phyloP scores from a whole-genome alignment of 2,113 vertebrate species.

The Scolopax mira region DNA sequence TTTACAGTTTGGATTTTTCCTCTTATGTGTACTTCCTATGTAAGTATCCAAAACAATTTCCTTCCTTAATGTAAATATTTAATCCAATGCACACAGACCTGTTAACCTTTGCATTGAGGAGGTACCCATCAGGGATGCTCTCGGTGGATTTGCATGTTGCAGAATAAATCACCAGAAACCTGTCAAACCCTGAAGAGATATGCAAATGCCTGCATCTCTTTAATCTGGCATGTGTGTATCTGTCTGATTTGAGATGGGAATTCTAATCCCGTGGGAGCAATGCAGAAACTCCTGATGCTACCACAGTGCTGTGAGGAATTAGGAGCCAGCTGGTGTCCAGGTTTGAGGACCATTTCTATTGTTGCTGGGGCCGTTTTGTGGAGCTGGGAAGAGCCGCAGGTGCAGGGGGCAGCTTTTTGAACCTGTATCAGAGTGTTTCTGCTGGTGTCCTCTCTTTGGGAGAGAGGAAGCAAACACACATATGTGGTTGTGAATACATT shows the following conservation, averaged over 20 bases:
- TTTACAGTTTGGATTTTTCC: background rate
- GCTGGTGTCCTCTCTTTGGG: background rate
- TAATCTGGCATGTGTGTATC: background rate
- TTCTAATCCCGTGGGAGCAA: background rate
- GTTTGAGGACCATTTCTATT: background rate
- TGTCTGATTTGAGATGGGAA: slow-evolving; percentile 27
- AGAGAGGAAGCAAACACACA: rapidly evolving
- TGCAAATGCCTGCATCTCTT: background rate
- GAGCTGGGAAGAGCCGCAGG: background rate
- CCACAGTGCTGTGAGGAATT: background rate
- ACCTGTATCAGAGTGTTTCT: background rate
- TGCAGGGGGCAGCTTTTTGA: background rate
- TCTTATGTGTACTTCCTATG: background rate
- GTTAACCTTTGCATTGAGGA: background rate
- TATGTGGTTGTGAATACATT: background rate
- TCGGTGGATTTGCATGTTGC: background rate
- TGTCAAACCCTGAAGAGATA: slow-evolving; percentile 11
- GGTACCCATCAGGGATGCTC: background rate
- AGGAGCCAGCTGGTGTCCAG: background rate
- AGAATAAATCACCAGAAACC: slow-evolving; percentile 27
- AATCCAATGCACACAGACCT: background rate
- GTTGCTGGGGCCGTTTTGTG: background rate
- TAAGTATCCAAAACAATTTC: background rate
- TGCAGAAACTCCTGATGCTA: background rate
- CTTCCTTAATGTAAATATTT: background rate